Evolutionary conservation across 2,888 invertebrate genomes (phyloP), one percentile per base, ranked within the genome.

Genomic region (Sepiola atlantica): DNA sequence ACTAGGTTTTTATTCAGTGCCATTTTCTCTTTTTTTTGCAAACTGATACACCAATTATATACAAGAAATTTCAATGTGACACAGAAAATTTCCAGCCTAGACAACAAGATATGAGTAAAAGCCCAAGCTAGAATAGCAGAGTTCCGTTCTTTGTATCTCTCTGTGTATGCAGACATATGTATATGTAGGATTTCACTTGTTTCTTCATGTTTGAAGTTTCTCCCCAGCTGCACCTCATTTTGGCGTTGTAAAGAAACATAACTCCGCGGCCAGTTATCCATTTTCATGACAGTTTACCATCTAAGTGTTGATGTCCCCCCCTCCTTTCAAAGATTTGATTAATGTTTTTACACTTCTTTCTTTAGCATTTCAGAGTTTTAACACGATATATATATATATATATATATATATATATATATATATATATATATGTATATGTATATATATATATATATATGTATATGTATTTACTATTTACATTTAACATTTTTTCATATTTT

Each of bases 71-170:
- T 77, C 77, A 77, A 32, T 16, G 18, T 77, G 32, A 32, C 77
- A 77, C 77, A 77, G n/a, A 77, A 77, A 77, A 32, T n/a, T 77
- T n/a, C 77, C n/a, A 77, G n/a, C 77, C 77, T 14, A 77, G n/a
- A 77, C 77, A 77, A 77, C n/a, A 32, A n/a, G 77, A 77, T 77
- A 77, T 77, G 77, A 77, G 77, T 77, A 77, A 77, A 45, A n/a
- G n/a, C 77, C 32, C 32, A 4, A 28, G 77, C n/a, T 77, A n/a
- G 28, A 77, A 77, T 77, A 32, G 77, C n/a, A 77, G 16, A 16
- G n/a, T 77, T 18, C n/a, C 12, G 1, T 77, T 77, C 32, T n/a
- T 77, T 18, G n/a, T 77, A 16, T 77, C 45, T 45, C 45, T 45
- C 45, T 45, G 45, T 45, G 8, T 45, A 45, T 45, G 45, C 45